phyloP scores from a whole-genome alignment of 1,140 invertebrate species.

The Apolygus lucorum region DNA sequence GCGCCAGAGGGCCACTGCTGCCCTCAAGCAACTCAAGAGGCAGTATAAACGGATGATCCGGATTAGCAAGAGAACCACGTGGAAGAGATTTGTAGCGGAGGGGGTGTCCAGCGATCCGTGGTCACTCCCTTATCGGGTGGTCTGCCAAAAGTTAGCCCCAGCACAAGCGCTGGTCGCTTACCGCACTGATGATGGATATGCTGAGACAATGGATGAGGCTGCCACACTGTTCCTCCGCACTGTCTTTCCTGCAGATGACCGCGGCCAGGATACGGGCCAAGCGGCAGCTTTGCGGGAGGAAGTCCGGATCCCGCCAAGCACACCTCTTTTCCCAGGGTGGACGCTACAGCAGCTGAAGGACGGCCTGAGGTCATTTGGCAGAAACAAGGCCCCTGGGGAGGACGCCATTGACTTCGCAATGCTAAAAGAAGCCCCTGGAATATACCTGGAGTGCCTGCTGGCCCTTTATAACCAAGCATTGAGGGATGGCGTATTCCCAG shows the following conservation, averaged over 20 bases:
- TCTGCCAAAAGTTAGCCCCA: background rate
- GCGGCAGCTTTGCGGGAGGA: background rate
- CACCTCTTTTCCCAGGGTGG: background rate
- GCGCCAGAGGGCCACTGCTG: background rate
- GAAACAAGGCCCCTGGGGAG: background rate
- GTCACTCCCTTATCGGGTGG: background rate
- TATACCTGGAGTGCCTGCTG: background rate
- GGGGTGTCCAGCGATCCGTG: background rate
- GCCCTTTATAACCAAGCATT: background rate
- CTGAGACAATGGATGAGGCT: background rate
- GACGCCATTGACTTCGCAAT: background rate
- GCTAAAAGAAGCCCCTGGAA: background rate
- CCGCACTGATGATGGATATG: background rate
- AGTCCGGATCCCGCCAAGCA: background rate
- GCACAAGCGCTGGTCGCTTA: background rate
- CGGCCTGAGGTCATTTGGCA: background rate
- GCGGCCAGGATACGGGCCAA: background rate
- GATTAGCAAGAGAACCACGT: background rate
- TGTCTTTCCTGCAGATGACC: background rate
- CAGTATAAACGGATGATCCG: background rate
- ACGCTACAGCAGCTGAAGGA: background rate
- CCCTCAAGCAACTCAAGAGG: background rate
- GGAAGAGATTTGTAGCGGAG: background rate
- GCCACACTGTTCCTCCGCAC: background rate
- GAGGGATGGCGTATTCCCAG: background rate